Conservation (phyloP, 2,888 invertebrate genomes). For the Luperina nickerlii region DNA sequence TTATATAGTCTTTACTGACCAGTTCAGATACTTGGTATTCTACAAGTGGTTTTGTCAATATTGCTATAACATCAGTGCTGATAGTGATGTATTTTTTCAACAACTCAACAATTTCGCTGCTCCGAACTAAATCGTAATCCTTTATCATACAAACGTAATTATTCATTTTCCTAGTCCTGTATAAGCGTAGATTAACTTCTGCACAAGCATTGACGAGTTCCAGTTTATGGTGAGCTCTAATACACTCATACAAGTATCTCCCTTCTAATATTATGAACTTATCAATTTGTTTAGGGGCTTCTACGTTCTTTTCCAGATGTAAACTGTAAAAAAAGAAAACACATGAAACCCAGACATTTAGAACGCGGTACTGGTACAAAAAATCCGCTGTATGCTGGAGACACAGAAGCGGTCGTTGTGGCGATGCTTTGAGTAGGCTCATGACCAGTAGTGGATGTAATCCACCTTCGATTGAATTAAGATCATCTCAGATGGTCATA, state of each 20-base stretch:
- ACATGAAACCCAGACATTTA: background rate
- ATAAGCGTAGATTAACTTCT: slow-evolving; percentile 79
- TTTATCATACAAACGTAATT: slow-evolving; percentile 80
- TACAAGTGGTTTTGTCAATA: slow-evolving; percentile 82
- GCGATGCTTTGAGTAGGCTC: background rate
- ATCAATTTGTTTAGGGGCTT: slow-evolving; percentile 73
- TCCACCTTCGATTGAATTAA: background rate
- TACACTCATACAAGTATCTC: slow-evolving; percentile 79
- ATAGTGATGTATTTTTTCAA: slow-evolving; percentile 75
- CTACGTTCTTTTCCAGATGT: slow-evolving; percentile 72
- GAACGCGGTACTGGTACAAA: background rate
- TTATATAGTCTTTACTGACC: slow-evolving; percentile 72
- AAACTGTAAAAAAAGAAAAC: slow-evolving; percentile 74
- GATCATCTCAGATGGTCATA: background rate
- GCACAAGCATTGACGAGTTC: slow-evolving; percentile 76
- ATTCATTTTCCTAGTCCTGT: slow-evolving; percentile 70
- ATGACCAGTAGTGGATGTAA: too few relatives aligned
- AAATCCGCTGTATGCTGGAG: background rate
- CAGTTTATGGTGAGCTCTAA: slow-evolving; percentile 71
- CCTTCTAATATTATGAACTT: slow-evolving; percentile 84
- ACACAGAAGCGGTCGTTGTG: background rate
- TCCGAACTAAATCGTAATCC: slow-evolving; percentile 81
- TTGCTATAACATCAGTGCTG: slow-evolving; percentile 78
- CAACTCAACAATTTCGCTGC: slow-evolving; percentile 83
- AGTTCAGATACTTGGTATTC: slow-evolving; percentile 79